phyloP scores from a whole-genome alignment of 2,113 vertebrate species.

The Lanius ludovicianus region DNA sequence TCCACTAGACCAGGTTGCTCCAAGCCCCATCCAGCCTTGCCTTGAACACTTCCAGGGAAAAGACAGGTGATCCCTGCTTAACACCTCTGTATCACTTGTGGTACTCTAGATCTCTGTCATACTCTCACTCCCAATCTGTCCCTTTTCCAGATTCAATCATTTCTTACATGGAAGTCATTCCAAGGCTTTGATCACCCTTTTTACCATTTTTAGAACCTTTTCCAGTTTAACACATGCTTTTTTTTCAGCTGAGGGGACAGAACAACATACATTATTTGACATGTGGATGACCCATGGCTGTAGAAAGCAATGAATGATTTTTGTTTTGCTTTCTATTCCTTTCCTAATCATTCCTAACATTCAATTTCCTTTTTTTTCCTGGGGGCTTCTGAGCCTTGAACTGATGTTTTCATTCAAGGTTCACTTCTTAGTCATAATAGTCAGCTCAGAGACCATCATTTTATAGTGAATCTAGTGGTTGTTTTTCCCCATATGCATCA shows the following conservation, averaged over 20 bases:
- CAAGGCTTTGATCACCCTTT: not conserved
- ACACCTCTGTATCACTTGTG: not conserved
- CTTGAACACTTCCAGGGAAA: not conserved
- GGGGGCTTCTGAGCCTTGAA: not conserved
- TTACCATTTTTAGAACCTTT: not conserved
- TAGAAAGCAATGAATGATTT: not conserved
- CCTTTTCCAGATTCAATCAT: not conserved
- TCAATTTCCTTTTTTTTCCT: not conserved
- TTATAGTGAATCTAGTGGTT: not conserved
- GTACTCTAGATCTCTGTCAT: not conserved
- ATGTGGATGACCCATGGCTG: not conserved
- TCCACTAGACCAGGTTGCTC: not conserved
- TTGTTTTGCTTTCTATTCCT: not conserved
- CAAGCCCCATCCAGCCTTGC: not conserved
- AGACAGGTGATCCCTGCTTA: not conserved
- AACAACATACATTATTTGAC: not conserved
- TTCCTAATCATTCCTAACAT: not conserved
- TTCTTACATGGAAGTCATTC: not conserved
- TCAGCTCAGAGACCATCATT: not conserved
- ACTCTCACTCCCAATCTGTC: too few relatives aligned
- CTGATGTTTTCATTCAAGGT: constrained; percentile 32
- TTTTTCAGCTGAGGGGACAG: not conserved
- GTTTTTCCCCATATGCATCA: not conserved
- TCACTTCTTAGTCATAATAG: not conserved
- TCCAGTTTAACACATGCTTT: not conserved